Base-by-base conservation (phyloP, 30 jellyfish, hydroid and myxozoan species). In the Cassiopea xamachana region DNA sequence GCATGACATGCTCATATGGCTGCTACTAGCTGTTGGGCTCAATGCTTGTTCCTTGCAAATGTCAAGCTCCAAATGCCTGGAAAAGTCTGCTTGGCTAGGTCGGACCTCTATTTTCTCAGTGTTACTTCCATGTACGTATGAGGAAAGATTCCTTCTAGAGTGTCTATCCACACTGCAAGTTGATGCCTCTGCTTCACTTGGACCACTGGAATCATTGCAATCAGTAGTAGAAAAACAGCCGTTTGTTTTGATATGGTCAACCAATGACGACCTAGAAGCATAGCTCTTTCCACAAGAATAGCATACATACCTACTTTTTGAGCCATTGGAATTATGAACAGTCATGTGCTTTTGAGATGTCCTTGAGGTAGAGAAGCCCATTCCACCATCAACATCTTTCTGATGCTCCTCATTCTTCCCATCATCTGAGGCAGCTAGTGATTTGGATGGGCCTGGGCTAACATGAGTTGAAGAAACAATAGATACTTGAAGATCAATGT, bases 391-490 rank as follows among this genome's bases (percentile, higher is more conserved):
- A 48, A 27, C 39, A 27, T 27, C 39, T 27, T 27, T 27, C 39
- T 27, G 39, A 27, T 27, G 39, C 39, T 27, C 39, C 39, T 27
- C 39, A 27, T 27, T 27, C 39, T 27, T 27, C 39, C 39, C 39
- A 27, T 27, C 39, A 27, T 51, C 64, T 55, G 64, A 3, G 12
- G 64, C 7, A 55, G 10, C 64, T 10, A 55, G 64, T 55, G 64
- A 6, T 10, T 55, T 55, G 48, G 43, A 75, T 2, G 84, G n/a
- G 9, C 45, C 81, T 39, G 81, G 17, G 2, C 5, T 43, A 9
- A 70, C 74, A 48, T 71, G 46, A 70, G 82, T 82, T 64, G 90
- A 82, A 0, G 90, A 82, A 13, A 82, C 90, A 67, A 82, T 79
- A 44, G 90, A 67, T 1, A 82, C 90, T 46, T 82, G 90, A 1